Evolutionary conservation across 2,888 invertebrate genomes (phyloP), one percentile per base, ranked within the genome.

Genomic region (Amblyjoppa fuscipennis): DNA sequence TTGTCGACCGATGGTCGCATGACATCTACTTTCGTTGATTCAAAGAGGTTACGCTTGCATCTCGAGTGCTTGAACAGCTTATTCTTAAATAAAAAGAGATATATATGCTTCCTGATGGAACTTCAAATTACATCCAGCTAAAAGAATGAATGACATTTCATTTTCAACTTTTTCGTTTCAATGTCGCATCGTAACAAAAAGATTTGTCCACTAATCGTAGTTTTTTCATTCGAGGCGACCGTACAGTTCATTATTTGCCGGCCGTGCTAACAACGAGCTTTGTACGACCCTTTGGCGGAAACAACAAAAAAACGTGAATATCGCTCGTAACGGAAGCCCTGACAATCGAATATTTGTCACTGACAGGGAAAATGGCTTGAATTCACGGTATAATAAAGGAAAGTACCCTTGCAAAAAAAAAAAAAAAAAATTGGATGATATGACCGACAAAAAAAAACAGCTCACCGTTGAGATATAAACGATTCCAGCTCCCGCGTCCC

Each of bases 371-470:
- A 73, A 56, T n/a, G 53, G 7, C 31, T 38, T 11, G 13, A 34
- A 73, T 38, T 56, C 71, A 34, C 59, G 56, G 28, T 73, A 73
- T 56, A 59, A 73, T 25, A 16, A 25, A 74, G 59, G 45, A 25
- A 45, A 59, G 28, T 71, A 53, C n/a, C 28, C 61, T 16, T 25
- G 45, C 38, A 59, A 20, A 25, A 31, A 31, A 20, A 31, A 31
- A 20, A 7, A 56, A 56, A 20, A 59, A 25, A 73, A 51, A 75
- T 51, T 38, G 4, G 34, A 34, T 51, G 31, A 28, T 34, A 25
- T 25, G n/a, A 34, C 28, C 3, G 49, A 38, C 64, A 51, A 34
- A 45, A 4, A 41, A 66, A 13, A 75, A 49, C 56, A 34, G 13
- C 11, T 49, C n/a, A 20, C n/a, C 7, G 20, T 11, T 34, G 31